These are phyloP conservation scores for Muntiacus muntjak DNA, from an alignment of 2,113 vertebrate species.

Conservation along the genomic window DNA sequence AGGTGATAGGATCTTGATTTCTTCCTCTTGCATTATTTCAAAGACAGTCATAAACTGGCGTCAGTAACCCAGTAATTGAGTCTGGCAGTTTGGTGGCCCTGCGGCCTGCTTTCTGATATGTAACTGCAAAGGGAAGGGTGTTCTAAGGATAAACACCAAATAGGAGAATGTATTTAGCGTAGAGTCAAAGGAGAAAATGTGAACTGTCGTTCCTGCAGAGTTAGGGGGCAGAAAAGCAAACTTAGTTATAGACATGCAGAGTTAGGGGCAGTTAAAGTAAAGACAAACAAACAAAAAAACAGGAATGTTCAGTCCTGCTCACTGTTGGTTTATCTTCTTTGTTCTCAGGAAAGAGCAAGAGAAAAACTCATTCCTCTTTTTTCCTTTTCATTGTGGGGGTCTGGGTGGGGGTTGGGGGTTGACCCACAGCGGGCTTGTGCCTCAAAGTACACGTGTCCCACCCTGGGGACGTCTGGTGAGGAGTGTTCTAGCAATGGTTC, in stretches of 20 bases:
- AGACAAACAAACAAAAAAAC: not conserved
- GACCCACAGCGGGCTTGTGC: not conserved
- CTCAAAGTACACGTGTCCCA: not conserved
- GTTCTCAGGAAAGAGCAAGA: not conserved
- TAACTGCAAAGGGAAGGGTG: not conserved
- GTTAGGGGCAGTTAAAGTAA: not conserved
- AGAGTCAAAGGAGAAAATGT: not conserved
- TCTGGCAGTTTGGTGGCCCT: not conserved
- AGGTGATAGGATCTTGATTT: not conserved
- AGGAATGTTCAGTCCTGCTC: not conserved
- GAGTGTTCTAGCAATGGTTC: not conserved
- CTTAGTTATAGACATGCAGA: not conserved
- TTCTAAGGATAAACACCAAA: not conserved
- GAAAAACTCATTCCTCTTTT: not conserved
- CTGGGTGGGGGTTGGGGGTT: accelerated
- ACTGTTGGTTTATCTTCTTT: not conserved
- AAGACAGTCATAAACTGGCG: not conserved
- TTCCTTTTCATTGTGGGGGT: not conserved
- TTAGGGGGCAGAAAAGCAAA: not conserved
- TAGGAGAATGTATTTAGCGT: not conserved
- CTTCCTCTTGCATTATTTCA: not conserved
- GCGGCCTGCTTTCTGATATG: not conserved
- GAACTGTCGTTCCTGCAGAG: not conserved
- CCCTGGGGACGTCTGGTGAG: not conserved
- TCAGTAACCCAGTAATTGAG: not conserved